Conservation (phyloP, 2,113 vertebrate genomes). For the Tichodroma muraria region DNA sequence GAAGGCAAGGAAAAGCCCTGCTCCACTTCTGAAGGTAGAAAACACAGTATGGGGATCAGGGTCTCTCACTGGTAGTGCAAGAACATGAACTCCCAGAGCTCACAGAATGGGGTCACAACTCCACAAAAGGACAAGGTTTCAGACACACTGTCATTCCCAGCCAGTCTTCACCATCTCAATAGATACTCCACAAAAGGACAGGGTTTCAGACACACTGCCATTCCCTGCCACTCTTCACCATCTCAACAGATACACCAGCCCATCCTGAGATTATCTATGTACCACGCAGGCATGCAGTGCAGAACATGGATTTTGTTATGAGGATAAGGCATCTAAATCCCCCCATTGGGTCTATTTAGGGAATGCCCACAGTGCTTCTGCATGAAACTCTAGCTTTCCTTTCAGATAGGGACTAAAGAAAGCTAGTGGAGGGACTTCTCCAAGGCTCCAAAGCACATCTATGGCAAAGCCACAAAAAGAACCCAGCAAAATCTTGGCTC, state of each 20-base stretch:
- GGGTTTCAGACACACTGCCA: neutral
- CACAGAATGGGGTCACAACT: neutral
- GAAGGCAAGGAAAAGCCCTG: neutral
- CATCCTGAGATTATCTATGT: neutral
- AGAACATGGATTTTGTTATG: neutral
- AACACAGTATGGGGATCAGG: neutral
- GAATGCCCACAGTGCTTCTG: neutral
- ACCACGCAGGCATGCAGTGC: neutral
- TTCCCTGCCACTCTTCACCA: neutral
- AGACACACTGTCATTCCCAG: neutral
- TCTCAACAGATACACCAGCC: neutral
- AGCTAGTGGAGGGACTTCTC: neutral
- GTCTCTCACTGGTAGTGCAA: neutral
- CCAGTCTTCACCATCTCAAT: neutral
- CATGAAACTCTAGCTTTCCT: neutral
- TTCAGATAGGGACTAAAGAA: neutral
- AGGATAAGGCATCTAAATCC: neutral
- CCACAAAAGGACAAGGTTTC: neutral
- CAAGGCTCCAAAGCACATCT: neutral
- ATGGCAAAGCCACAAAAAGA: neutral
- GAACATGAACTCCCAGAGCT: neutral
- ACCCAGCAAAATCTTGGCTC: neutral
- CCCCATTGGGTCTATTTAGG: neutral
- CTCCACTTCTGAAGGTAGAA: neutral
- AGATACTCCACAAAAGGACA: neutral